Conservation (phyloP, 37 sponge, comb jelly and placozoan genomes). For the Hexactinellida sp. region DNA sequence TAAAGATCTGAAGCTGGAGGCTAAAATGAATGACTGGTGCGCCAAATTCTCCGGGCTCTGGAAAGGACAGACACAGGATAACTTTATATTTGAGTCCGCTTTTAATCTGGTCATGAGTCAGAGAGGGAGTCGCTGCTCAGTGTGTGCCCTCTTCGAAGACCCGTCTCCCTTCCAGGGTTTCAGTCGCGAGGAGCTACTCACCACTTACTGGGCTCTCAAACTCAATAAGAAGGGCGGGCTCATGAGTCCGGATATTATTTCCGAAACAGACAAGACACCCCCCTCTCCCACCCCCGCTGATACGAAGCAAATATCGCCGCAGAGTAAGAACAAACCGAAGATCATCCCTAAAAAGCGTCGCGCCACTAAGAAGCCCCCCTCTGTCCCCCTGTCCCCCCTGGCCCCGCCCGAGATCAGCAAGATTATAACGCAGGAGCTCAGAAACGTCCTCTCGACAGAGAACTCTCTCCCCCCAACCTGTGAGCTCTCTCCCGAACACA, state of each 20-base stretch:
- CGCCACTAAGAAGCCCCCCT: background rate
- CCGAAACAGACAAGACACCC: background rate
- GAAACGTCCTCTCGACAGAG: background rate
- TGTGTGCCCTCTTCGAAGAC: slow-evolving; percentile 35
- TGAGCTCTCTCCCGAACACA: background rate
- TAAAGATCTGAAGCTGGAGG: slow-evolving; percentile 3
- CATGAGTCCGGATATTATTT: background rate
- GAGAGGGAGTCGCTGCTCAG: slow-evolving; percentile 35
- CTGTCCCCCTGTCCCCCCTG: background rate
- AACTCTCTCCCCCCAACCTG: background rate
- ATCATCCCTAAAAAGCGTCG: background rate
- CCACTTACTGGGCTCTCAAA: background rate
- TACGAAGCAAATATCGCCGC: background rate
- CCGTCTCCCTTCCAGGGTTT: slow-evolving; percentile 29
- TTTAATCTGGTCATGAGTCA: slow-evolving; percentile 41
- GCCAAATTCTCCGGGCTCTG: slow-evolving; percentile 44
- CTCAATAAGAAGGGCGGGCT: background rate
- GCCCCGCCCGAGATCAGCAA: background rate
- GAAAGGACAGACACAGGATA: slow-evolving; percentile 36
- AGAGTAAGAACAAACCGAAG: background rate
- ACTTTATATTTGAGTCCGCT: slow-evolving; percentile 35
- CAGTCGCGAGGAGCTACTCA: slow-evolving; percentile 18
- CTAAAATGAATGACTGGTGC: slow-evolving; percentile 37
- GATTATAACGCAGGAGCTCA: background rate
- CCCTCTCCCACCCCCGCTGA: background rate